phyloP scores from a whole-genome alignment of 2,113 vertebrate genomes.

The Ivindomyrus marchei region DNA sequence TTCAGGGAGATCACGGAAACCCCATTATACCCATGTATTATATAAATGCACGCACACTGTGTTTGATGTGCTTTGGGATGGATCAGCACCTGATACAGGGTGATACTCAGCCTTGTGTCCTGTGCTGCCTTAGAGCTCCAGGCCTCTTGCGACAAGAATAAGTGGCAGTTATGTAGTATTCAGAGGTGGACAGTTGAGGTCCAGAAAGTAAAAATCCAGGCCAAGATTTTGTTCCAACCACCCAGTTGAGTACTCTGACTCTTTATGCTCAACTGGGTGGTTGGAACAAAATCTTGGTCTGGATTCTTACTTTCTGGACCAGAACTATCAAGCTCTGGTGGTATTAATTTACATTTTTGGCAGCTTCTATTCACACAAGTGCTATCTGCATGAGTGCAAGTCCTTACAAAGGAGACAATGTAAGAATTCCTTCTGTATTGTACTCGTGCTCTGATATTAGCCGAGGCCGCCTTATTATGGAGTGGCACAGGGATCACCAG shows the following conservation, averaged over 20 bases:
- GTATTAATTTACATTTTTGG: neutral
- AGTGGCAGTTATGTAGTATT: neutral
- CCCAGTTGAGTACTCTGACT: neutral
- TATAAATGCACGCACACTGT: neutral
- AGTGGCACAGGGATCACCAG: neutral
- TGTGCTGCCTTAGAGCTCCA: neutral
- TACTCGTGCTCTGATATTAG: neutral
- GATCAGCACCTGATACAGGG: neutral
- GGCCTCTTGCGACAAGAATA: neutral
- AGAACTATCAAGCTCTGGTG: neutral
- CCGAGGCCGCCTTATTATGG: neutral
- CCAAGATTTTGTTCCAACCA: neutral
- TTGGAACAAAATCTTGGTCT: neutral
- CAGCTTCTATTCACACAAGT: neutral
- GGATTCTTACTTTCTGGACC: neutral
- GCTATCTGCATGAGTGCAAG: neutral
- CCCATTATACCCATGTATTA: neutral
- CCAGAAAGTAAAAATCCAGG: neutral
- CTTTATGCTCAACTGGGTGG: neutral
- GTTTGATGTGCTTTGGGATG: neutral
- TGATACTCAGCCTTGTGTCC: neutral
- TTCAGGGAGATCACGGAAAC: neutral
- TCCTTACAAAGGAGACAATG: neutral
- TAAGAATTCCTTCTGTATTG: neutral
- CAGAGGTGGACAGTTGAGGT: neutral